Evolutionary conservation across 2,797 vertebrate species (phyloP).

Genomic region (Alca torda): DNA sequence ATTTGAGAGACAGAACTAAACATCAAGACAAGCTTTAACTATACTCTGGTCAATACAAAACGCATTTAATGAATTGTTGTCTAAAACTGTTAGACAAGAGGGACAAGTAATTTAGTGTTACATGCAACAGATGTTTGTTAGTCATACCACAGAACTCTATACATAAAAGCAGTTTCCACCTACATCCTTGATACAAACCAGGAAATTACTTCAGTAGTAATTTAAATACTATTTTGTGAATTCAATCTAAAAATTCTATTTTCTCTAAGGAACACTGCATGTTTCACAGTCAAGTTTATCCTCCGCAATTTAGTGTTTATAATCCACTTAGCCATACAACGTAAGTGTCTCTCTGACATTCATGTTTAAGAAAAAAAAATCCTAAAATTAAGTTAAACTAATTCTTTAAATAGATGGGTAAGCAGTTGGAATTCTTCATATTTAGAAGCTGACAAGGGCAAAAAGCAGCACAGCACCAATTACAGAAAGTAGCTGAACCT

Average conservation of each 20-base stretch:
- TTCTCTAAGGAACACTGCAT: constrained; percentile 2
- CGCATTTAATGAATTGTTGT: constrained; percentile 50
- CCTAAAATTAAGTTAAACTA: constrained; percentile 9
- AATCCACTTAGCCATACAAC: constrained; percentile 46
- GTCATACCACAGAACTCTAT: constrained; percentile 59
- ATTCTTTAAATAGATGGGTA: constrained; percentile 32
- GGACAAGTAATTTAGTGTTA: constrained; percentile 66
- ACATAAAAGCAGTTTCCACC: constrained; percentile 59
- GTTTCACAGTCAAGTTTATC: constrained; percentile 40
- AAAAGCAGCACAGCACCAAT: constrained; percentile 50
- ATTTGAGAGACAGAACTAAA: constrained; percentile 68
- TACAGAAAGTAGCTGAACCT: constrained; percentile 9
- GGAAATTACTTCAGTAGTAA: constrained; percentile 9
- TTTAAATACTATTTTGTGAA: background rate
- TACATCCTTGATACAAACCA: constrained; percentile 41
- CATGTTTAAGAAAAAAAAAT: background rate
- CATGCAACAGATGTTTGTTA: constrained; percentile 59
- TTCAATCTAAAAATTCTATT: background rate
- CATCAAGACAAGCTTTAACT: constrained; percentile 81
- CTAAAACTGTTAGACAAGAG: constrained; percentile 60
- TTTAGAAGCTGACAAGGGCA: constrained; percentile 52
- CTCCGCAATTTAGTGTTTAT: constrained; percentile 51
- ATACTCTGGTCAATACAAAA: constrained; percentile 69
- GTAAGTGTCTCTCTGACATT: constrained; percentile 33
- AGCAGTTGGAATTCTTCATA: constrained; percentile 14